phyloP scores from a whole-genome alignment of 2,113 vertebrate species.

The Crocuta crocuta region DNA sequence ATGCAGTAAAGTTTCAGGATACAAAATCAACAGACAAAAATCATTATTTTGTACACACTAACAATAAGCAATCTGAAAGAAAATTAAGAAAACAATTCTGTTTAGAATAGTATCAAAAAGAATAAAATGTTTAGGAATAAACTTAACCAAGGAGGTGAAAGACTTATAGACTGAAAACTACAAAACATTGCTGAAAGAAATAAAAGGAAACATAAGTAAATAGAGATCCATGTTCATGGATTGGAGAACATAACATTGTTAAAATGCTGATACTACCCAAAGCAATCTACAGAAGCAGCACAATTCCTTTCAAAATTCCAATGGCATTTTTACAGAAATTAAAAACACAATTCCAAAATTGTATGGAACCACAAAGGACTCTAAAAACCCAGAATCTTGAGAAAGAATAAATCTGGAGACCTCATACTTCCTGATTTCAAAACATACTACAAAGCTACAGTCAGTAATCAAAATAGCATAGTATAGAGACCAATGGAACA shows the following conservation, averaged over 20 bases:
- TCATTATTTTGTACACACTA: background rate
- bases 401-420: background rate
- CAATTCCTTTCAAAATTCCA: background rate
- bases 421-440: background rate
- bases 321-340: background rate
- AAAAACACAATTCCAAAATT: background rate
- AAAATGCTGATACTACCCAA: background rate
- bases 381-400: background rate
- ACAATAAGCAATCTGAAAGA: background rate
- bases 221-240: background rate
- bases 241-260: background rate
- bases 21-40: background rate
- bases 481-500: background rate
- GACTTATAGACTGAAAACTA: background rate
- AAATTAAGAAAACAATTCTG: constrained; percentile 32
- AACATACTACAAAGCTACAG: background rate
- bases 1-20: background rate
- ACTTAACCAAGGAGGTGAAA: background rate
- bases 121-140: constrained; percentile 9
- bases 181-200: background rate
- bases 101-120: background rate
- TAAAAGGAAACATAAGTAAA: background rate
- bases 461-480: background rate
- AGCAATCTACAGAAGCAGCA: background rate
- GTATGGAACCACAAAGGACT: background rate